These are phyloP conservation scores for Silurus meridionalis DNA, from an alignment of 2,113 vertebrate genomes.

Conservation along the genomic window DNA sequence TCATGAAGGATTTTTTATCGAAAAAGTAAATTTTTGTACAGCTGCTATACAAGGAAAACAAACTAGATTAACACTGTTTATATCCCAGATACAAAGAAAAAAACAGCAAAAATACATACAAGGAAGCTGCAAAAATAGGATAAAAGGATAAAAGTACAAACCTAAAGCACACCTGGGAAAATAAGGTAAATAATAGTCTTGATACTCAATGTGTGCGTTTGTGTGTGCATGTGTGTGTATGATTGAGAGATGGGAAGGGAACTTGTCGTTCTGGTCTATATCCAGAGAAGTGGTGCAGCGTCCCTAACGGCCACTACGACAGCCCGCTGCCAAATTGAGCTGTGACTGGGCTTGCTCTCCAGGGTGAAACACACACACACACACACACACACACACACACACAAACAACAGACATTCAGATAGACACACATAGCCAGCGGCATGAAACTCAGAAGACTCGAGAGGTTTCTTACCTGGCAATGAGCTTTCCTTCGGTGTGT, in stretches of 20 bases:
- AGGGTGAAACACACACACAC: constrained; percentile 15
- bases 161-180: not conserved
- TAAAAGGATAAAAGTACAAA: too few species aligned
- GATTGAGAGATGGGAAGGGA: not conserved
- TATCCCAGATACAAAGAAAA: not conserved
- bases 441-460: not conserved
- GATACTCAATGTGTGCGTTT: not conserved
- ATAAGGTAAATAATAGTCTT: not conserved
- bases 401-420: constrained; percentile 12
- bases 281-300: constrained; percentile 1
- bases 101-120: not conserved
- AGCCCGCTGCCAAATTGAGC: constrained; percentile 33
- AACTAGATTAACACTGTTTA: too few species aligned
- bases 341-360: constrained; percentile 10
- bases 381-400: constrained; percentile 31
- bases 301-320: constrained; percentile 19
- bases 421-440: constrained; percentile 10
- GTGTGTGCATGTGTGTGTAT: not conserved
- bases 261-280: constrained; percentile 13
- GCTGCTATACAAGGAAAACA: too few species aligned
- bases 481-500: not conserved
- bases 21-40: too few species aligned
- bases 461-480: not conserved
- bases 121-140: not conserved
- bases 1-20: too few species aligned